Evolutionary conservation across 2,113 vertebrate genomes (phyloP), one percentile per base, ranked within the genome.

Genomic region (Oreochromis niloticus): DNA sequence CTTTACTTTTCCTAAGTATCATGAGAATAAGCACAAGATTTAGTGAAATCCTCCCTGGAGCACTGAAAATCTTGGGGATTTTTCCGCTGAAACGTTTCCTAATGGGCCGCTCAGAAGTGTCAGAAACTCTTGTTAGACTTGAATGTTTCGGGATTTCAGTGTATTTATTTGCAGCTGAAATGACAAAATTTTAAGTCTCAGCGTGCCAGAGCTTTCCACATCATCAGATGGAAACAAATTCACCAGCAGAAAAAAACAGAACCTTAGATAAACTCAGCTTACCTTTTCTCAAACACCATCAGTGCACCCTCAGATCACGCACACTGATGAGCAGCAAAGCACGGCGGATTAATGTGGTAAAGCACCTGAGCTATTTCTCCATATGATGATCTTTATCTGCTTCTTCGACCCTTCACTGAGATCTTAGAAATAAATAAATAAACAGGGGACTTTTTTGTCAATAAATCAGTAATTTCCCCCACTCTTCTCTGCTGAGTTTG

Each of bases 1-100:
- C 95, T 96, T 94, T 90, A 92, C 96, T 96, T 95, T 94, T 94
- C 91, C 91, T 94, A 96, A 96, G 94, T 93, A 92, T 94, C 91
- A 93, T 85, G 90, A 95, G 90, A 93, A 96, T 96, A 96, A 96
- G 95, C 93, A 95, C 91, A 90, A 86, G 95, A 93, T 95, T 96
- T 94, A 95, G 94, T 95, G 92, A 95, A 96, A 96, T 95, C 95
- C 95, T 93, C 85, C 87, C 88, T 6, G 80, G 90, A 88, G 94
- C 87, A 82, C 13, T 81, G 89, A 54, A 92, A 92, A 94, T 96
- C 93, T 90, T 14, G 12, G 43, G 94, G 95, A 94, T 95, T 96
- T 96, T 92, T 86, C 86, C 85, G 71, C 84, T 80, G 82, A 94
- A 92, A 92, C 82, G 89, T 94, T 89, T 91, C 91, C 87, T 95